Evolutionary conservation across 2,888 invertebrate genomes (phyloP), one percentile per base, ranked within the genome.

Genomic region (Synanthedon andrenaeformis): DNA sequence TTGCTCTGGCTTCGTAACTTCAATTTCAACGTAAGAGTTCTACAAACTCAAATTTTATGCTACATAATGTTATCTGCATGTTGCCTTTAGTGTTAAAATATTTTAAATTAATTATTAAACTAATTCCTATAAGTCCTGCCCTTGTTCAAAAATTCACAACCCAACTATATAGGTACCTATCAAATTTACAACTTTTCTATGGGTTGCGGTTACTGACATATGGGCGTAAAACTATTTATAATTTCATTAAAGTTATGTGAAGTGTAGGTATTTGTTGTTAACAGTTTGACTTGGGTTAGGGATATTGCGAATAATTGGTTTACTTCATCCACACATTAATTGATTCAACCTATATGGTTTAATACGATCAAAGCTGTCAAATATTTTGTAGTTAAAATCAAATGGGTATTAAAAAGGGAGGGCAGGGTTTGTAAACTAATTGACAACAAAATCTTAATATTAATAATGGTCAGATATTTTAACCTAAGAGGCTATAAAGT

Each of bases 71-170:
- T 72, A 71, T 73, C 64, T 69, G 61, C 61, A 62, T 59, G 54
- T 64, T 67, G 65, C 69, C 80, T 75, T 76, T 79, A 42, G 12
- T n/a, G 72, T 69, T 72, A 67, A 68, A 67, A 75, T 73, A 72
- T 75, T 76, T 70, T 72, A 74, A 77, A 67, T 78, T 74, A 76
- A 77, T 79, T 75, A 76, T 69, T 55, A 70, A 79, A 79, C 78
- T 77, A 78, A 76, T 79, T 75, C 74, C 69, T 74, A 78, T 77
- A 76, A 35, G 35, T 67, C 65, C 66, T 62, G 62, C 64, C 63
- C 64, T 62, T 64, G 65, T 55, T 49, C 55, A 51, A 52, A 51
- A 53, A 55, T 53, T 54, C 19, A 52, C 54, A 50, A 49, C 52
- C 55, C 48, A 56, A 58, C 55, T 49, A 57, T 42, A 49, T 41